Conservation (phyloP, 2,888 invertebrate genomes). For the Rhaphigaster nebulosa region DNA sequence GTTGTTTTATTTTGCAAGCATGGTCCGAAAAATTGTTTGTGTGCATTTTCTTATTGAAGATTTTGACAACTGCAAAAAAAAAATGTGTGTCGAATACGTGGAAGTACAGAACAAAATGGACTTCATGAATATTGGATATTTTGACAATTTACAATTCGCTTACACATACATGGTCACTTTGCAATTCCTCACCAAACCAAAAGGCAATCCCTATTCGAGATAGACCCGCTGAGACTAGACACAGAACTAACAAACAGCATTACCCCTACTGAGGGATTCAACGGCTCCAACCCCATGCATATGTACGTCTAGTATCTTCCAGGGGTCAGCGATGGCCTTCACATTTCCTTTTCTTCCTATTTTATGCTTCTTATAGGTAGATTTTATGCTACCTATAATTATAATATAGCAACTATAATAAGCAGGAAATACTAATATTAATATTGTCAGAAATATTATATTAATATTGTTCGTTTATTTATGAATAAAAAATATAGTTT, state of each 20-base stretch:
- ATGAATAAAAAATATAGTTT: too few species aligned
- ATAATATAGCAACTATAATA: too few species aligned
- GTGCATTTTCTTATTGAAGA: too few species aligned
- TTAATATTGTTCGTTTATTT: too few species aligned
- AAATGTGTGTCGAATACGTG: too few species aligned
- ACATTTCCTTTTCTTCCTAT: not conserved
- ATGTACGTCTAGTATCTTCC: not conserved
- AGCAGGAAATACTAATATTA: too few species aligned
- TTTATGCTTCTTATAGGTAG: not conserved
- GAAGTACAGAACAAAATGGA: not conserved
- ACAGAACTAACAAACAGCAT: not conserved
- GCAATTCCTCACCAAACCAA: not conserved
- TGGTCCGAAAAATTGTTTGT: too few species aligned
- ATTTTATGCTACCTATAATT: too few species aligned
- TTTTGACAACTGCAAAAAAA: too few species aligned
- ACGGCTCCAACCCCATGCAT: not conserved
- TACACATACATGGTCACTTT: not conserved
- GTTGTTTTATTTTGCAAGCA: too few species aligned
- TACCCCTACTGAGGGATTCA: not conserved
- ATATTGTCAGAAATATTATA: too few species aligned
- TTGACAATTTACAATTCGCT: not conserved
- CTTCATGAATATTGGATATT: not conserved
- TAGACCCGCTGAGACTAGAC: not conserved
- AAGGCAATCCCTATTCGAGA: constrained; percentile 11
- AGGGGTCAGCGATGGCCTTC: not conserved